These are phyloP conservation scores for Heliothis peltigera DNA, from an alignment of 2,888 invertebrate species.

Conservation along the genomic window DNA sequence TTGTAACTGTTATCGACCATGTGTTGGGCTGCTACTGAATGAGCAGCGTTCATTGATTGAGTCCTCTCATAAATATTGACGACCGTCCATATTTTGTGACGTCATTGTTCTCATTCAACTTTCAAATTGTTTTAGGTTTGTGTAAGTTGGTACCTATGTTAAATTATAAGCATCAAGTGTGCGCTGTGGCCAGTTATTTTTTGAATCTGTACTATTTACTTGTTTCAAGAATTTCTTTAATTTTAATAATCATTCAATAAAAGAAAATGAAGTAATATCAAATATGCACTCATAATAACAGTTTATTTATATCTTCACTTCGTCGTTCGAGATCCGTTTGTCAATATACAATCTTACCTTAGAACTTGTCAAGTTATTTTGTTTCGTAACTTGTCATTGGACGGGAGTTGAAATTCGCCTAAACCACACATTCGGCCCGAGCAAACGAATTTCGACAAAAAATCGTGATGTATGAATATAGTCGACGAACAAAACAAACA, in stretches of 20 bases:
- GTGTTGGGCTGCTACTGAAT: conserved; percentile 60
- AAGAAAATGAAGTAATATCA: too few species aligned
- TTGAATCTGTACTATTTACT: too few species aligned
- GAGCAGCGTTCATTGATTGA: conserved; percentile 47
- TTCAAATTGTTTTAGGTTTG: conserved; percentile 4
- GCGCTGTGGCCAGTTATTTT: too few species aligned
- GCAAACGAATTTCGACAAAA: conserved; percentile 48
- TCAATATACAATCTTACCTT: not conserved
- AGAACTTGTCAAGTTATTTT: not conserved
- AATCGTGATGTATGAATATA: conserved; percentile 65
- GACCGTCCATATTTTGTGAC: conserved; percentile 3
- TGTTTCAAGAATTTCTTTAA: too few species aligned
- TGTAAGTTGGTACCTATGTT: too few species aligned
- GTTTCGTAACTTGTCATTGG: conserved; percentile 26
- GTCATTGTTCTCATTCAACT: not conserved
- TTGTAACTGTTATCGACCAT: conserved; percentile 57
- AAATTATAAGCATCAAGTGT: too few species aligned
- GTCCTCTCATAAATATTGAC: conserved; percentile 49
- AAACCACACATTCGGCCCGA: conserved; percentile 38
- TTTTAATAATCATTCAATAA: too few species aligned
- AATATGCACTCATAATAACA: too few species aligned
- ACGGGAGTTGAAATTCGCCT: conserved; percentile 19
- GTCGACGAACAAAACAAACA: conserved; percentile 68
- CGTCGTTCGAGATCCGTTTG: not conserved
- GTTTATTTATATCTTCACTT: too few species aligned